Conservation (phyloP, 2,113 vertebrate genomes). For the Trochalopteron elliotii region DNA sequence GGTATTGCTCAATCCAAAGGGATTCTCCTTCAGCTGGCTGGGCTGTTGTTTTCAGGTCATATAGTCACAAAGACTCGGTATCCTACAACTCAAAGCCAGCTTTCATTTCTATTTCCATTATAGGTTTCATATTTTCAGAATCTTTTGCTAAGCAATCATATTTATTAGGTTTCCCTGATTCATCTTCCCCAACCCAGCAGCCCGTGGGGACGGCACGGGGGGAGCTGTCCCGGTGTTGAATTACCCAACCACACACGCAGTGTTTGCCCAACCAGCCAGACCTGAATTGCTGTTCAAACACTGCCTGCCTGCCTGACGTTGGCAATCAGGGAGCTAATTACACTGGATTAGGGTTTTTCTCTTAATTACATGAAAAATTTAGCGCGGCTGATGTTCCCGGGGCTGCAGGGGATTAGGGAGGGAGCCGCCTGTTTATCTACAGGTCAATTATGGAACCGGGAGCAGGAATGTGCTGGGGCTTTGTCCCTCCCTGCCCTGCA, state of each 20-base stretch:
- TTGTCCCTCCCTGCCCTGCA: not conserved
- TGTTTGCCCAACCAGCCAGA: conserved; percentile 72
- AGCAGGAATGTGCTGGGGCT: not conserved
- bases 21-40: no score
- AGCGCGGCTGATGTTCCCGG: conserved; percentile 61
- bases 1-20: no score
- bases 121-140: no score
- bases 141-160: no score
- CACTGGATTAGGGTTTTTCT: conserved; percentile 77
- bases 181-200: no score
- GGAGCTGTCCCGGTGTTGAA: not conserved
- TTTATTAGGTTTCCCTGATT: no score
- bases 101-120: no score
- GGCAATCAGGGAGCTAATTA: conserved; percentile 81
- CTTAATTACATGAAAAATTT: conserved; percentile 80
- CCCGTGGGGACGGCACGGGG: not conserved
- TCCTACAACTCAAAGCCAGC: no score
- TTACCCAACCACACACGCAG: conserved; percentile 22
- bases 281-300: conserved; percentile 77
- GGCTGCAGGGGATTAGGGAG: conserved; percentile 64
- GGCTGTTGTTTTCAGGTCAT: no score
- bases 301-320: conserved; percentile 63
- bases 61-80: no score
- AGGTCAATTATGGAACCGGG: not conserved
- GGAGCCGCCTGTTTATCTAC: conserved; percentile 46